These are phyloP conservation scores for Camponotus fellah DNA, from an alignment of 2,888 invertebrate species.

Conservation along the genomic window DNA sequence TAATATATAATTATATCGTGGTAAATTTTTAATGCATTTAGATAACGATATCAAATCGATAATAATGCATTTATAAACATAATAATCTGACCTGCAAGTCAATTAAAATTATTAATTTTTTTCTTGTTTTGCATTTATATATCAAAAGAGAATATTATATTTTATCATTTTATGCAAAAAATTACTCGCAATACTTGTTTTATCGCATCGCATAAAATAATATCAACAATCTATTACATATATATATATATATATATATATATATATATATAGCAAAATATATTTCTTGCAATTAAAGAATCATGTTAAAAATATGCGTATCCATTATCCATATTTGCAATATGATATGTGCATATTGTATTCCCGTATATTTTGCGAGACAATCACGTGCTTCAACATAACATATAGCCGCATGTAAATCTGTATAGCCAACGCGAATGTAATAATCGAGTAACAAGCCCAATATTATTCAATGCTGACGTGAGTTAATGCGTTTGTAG, in stretches of 20 bases:
- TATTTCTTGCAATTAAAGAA: not conserved
- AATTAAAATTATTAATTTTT: not conserved
- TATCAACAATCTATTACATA: not conserved
- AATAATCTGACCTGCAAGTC: not conserved
- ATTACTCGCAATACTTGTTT: not conserved
- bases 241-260: too few species aligned
- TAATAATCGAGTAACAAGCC: slow-evolving; percentile 40
- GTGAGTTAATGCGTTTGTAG: slow-evolving; percentile 23
- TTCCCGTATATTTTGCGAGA: not conserved
- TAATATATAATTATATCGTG: too few species aligned
- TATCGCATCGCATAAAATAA: not conserved
- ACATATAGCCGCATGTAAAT: not conserved
- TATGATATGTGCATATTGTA: not conserved
- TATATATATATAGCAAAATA: too few species aligned
- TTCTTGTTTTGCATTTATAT: not conserved
- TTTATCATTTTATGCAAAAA: not conserved
- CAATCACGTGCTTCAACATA: slow-evolving; percentile 9
- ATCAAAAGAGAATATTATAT: not conserved
- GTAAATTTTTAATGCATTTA: not conserved
- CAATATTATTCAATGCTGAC: slow-evolving; percentile 34
- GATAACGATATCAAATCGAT: not conserved
- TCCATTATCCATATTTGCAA: not conserved
- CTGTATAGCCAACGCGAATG: slow-evolving; percentile 25
- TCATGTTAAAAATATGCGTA: not conserved
- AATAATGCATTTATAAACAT: not conserved